Percentiles rank a stretch among this genome's conserved stretches.
phyloP scores from a whole-genome alignment of 2,888 invertebrate species.

The Heliconius ismenius region DNA sequence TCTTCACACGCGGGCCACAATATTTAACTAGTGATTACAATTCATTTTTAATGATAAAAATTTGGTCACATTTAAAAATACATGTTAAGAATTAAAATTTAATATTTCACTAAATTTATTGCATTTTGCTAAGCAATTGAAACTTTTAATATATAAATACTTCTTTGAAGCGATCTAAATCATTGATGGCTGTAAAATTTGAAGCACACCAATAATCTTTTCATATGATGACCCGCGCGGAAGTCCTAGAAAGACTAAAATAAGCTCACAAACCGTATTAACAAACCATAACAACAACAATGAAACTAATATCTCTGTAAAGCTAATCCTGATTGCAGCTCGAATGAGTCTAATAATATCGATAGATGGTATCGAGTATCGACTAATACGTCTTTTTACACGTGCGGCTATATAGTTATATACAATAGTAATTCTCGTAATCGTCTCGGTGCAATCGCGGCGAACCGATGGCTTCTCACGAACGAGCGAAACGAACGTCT shows the following conservation, averaged over 20 bases:
- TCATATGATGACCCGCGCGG: conserved; percentile 58
- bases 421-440: conserved; percentile 74
- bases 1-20: conserved; percentile 57
- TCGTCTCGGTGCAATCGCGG: conserved; percentile 77
- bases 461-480: conserved; percentile 81
- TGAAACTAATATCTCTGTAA: conserved; percentile 72
- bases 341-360: conserved; percentile 80
- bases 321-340: conserved; percentile 76
- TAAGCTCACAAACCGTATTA: conserved; percentile 65
- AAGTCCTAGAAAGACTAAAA: conserved; percentile 70
- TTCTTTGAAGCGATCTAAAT: conserved; percentile 38
- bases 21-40: conserved; percentile 41
- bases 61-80: conserved; percentile 28
- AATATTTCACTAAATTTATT: conserved; percentile 35
- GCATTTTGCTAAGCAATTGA: conserved; percentile 41
- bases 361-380: conserved; percentile 78
- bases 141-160: conserved; percentile 29
- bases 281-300: conserved; percentile 75
- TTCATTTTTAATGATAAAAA: conserved; percentile 33
- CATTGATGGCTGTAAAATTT: conserved; percentile 36
- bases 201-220: conserved; percentile 38
- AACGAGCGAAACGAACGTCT: conserved; percentile 75
- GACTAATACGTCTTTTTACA: conserved; percentile 70
- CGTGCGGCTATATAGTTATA: conserved; percentile 77
- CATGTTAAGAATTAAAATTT: conserved; percentile 26